Percentiles rank a stretch among this genome's conserved stretches.
These are phyloP conservation scores for Dicyrtomina minuta DNA, from an alignment of 2,888 invertebrate genomes.

Conservation along the genomic window DNA sequence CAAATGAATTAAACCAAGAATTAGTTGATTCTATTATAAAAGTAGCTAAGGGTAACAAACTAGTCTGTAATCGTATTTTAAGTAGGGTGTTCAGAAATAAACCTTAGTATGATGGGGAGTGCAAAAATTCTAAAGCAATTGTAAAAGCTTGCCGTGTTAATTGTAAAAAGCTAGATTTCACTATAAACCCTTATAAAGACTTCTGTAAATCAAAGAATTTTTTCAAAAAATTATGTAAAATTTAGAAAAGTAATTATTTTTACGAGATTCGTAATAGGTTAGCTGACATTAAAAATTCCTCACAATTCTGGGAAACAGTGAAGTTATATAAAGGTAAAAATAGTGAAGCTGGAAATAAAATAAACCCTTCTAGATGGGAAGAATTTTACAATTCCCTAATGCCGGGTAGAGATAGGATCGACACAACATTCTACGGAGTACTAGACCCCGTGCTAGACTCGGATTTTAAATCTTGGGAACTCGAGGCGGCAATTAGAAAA, in stretches of 20 bases:
- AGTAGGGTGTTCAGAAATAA: too few relatives aligned
- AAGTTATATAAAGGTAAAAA: background rate
- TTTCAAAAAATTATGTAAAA: background rate
- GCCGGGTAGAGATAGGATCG: too few relatives aligned
- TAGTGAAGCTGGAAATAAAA: background rate
- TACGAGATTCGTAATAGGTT: background rate
- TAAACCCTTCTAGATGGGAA: background rate
- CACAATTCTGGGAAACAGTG: background rate
- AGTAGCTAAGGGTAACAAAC: too few relatives aligned
- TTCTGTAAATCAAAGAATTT: too few relatives aligned
- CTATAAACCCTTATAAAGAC: too few relatives aligned
- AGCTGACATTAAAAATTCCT: background rate
- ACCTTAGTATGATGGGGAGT: too few relatives aligned
- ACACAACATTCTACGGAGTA: background rate
- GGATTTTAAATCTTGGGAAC: conserved; percentile 26
- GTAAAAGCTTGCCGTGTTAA: too few relatives aligned
- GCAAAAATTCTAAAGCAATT: too few relatives aligned
- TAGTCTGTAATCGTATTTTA: too few relatives aligned
- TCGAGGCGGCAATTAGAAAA: conserved; percentile 21
- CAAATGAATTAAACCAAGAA: too few relatives aligned
- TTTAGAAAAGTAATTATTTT: background rate
- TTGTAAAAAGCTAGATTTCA: too few relatives aligned
- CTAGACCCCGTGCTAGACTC: background rate
- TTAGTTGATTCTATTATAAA: too few relatives aligned
- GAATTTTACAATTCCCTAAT: background rate